Conservation (phyloP, 1,140 invertebrate genomes). For the Halesus radiatus region DNA sequence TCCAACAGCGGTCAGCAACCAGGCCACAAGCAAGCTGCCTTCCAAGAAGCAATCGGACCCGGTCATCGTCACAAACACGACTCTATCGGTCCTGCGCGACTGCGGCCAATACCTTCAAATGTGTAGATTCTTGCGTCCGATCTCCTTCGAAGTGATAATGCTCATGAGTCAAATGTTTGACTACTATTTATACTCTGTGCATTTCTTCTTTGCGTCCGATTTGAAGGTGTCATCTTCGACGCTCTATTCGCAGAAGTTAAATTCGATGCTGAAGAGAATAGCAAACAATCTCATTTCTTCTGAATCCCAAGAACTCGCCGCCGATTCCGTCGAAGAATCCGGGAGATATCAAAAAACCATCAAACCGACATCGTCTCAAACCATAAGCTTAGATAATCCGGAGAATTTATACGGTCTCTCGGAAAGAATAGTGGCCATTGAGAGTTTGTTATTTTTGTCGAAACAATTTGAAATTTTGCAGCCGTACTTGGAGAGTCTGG, state of each 20-base stretch:
- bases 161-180: conserved; percentile 96
- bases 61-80: conserved; percentile 87
- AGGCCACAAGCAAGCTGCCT: conserved; percentile 17
- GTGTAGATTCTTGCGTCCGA: conserved; percentile 90
- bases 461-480: conserved; percentile 89
- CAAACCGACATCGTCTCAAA: conserved; percentile 77
- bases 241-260: conserved; percentile 79
- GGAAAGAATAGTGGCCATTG: conserved; percentile 91
- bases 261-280: conserved; percentile 82
- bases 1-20: conserved; percentile 60
- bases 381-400: conserved; percentile 79
- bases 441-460: conserved; percentile 91
- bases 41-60: conserved; percentile 59
- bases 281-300: conserved; percentile 73
- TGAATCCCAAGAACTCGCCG: conserved; percentile 53
- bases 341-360: conserved; percentile 68
- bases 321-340: conserved; percentile 59
- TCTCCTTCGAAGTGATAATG: conserved; percentile 91
- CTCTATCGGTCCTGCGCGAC: conserved; percentile 90
- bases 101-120: conserved; percentile 96
- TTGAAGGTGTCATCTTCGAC: conserved; percentile 67
- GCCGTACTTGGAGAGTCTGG: conserved; percentile 84
- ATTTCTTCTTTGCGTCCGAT: conserved; percentile 85
- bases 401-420: conserved; percentile 85
- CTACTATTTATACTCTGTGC: conserved; percentile 93